phyloP scores from a whole-genome alignment of 2,113 vertebrate genomes.

The Odontophorus gujanensis region DNA sequence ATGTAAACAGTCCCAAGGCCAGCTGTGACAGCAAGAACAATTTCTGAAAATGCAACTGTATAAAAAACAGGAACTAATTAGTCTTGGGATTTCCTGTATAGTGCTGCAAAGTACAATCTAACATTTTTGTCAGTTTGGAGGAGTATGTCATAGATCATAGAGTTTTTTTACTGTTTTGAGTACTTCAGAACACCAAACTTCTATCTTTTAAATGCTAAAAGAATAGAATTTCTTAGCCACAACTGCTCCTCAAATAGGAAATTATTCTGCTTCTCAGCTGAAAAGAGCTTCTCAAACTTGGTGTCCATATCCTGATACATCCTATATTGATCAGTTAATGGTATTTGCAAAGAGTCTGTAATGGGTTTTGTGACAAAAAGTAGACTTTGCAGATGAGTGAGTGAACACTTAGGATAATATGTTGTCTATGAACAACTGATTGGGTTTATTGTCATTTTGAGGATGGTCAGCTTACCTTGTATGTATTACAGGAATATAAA shows the following conservation, averaged over 20 bases:
- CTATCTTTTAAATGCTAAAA: background rate
- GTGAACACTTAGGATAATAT: background rate
- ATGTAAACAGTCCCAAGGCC: slow-evolving; percentile 58
- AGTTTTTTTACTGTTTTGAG: slow-evolving; percentile 2
- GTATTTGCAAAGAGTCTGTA: background rate
- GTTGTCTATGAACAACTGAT: background rate
- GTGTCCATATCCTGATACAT: background rate
- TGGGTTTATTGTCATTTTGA: background rate
- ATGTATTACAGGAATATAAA: background rate
- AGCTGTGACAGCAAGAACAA: slow-evolving; percentile 59
- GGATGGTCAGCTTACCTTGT: background rate
- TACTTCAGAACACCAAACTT: background rate
- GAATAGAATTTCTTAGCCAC: background rate
- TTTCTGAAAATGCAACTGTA: slow-evolving; percentile 54
- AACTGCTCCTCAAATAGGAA: background rate
- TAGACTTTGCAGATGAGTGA: background rate
- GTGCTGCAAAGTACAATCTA: slow-evolving; percentile 41
- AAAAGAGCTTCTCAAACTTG: background rate
- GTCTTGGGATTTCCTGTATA: slow-evolving; percentile 44
- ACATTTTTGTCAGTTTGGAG: slow-evolving; percentile 50
- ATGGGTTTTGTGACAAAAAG: background rate
- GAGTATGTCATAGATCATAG: slow-evolving; percentile 32
- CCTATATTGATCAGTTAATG: background rate
- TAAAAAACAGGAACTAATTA: slow-evolving; percentile 60
- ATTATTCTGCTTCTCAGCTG: background rate